These are phyloP conservation scores for Mimas tiliae DNA, from an alignment of 2,888 invertebrate genomes.

Conservation along the genomic window DNA sequence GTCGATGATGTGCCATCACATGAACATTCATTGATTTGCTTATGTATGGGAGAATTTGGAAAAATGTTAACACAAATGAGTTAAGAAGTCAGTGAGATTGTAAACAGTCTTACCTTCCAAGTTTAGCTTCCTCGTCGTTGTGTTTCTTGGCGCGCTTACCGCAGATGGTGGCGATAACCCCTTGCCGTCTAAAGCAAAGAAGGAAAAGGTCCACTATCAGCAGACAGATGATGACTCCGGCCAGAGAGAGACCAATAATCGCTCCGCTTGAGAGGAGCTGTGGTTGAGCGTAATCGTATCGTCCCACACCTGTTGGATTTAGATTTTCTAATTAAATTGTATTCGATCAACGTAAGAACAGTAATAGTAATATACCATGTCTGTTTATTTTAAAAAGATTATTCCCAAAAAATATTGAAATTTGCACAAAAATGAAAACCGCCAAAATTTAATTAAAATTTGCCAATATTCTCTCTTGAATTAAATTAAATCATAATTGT, in stretches of 20 bases:
- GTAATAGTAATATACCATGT: constrained; percentile 56
- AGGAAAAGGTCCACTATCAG: constrained; percentile 94
- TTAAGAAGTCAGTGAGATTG: constrained; percentile 29
- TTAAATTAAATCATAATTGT: constrained; percentile 26
- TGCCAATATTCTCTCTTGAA: not conserved
- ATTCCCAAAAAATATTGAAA: constrained; percentile 26
- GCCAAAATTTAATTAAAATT: no score
- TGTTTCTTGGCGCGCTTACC: constrained; percentile 87
- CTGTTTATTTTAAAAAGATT: constrained; percentile 30
- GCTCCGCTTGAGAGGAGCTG: constrained; percentile 88
- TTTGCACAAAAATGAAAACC: not conserved
- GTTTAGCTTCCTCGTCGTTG: constrained; percentile 92
- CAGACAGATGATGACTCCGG: constrained; percentile 91
- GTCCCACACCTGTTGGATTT: constrained; percentile 73
- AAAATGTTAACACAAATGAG: constrained; percentile 30
- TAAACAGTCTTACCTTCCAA: constrained; percentile 88
- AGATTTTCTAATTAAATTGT: constrained; percentile 39
- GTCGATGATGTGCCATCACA: constrained; percentile 63
- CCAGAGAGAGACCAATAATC: constrained; percentile 94
- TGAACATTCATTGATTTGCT: constrained; percentile 26
- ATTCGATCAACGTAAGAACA: constrained; percentile 54
- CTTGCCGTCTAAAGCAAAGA: constrained; percentile 87
- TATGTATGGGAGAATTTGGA: constrained; percentile 20
- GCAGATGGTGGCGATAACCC: constrained; percentile 88
- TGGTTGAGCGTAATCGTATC: constrained; percentile 75